Evolutionary conservation across 2,113 vertebrate species (phyloP).

Genomic region (Erinaceus europaeus): DNA sequence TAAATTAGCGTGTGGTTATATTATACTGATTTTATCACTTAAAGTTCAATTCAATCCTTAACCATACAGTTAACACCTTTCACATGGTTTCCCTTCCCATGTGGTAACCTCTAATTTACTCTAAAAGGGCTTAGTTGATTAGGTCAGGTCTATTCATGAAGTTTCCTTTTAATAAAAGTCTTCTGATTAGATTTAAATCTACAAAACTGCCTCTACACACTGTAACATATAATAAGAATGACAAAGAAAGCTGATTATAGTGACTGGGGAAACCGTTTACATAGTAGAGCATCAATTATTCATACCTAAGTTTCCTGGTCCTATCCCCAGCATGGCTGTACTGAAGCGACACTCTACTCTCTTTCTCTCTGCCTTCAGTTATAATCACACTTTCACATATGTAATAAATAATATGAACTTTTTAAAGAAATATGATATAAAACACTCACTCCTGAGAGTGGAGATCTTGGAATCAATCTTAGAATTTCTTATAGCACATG

Average conservation of each 20-base stretch:
- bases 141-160: neutral
- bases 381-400: too few species aligned
- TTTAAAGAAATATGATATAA: too few species aligned
- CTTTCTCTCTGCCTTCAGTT: too few species aligned
- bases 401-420: too few species aligned
- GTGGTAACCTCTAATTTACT: neutral
- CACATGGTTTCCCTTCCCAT: neutral
- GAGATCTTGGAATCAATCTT: neutral
- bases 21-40: neutral
- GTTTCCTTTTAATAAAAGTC: neutral
- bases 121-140: neutral
- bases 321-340: too few species aligned
- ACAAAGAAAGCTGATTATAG: too few species aligned
- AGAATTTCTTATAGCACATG: neutral
- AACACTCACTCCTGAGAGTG: rapidly evolving
- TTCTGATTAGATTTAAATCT: neutral
- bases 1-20: neutral
- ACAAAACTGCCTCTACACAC: neutral
- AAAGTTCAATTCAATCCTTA: neutral
- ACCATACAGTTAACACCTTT: neutral
- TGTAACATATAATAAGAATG: neutral
- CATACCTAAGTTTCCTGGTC: too few species aligned
- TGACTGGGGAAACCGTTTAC: too few species aligned
- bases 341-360: too few species aligned
- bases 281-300: too few species aligned